Conservation (phyloP, 92 coral and sea anemone genomes). For the Galaxea fascicularis region DNA sequence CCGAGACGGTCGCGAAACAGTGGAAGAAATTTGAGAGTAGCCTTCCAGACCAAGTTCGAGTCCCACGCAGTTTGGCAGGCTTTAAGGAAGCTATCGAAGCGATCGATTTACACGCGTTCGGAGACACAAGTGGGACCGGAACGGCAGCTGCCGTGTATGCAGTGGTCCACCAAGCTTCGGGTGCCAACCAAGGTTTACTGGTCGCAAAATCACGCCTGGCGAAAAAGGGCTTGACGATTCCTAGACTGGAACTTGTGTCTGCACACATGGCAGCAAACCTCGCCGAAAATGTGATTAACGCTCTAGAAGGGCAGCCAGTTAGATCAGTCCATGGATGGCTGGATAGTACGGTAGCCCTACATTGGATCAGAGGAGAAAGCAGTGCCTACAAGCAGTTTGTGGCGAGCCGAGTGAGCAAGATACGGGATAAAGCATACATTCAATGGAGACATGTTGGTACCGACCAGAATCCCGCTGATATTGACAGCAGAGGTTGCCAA, state of each 20-base stretch:
- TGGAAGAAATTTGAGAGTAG: conserved; percentile 53
- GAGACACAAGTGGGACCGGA: conserved; percentile 52
- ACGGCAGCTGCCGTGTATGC: conserved; percentile 64
- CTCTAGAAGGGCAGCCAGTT: conserved; percentile 34
- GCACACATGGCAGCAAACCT: conserved; percentile 66
- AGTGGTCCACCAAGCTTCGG: conserved; percentile 60
- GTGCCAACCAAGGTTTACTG: conserved; percentile 38
- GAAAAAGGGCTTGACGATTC: conserved; percentile 49
- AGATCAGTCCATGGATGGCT: conserved; percentile 47
- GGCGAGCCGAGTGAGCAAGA: conserved; percentile 63
- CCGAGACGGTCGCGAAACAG: background rate
- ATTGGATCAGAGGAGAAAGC: conserved; percentile 59
- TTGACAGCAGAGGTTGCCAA: conserved; percentile 47
- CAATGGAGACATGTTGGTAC: conserved; percentile 52
- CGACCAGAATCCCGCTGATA: conserved; percentile 59
- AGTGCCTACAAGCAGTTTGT: conserved; percentile 65
- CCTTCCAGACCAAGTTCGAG: conserved; percentile 38
- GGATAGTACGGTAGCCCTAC: conserved; percentile 67
- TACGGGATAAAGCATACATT: conserved; percentile 31
- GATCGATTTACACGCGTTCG: conserved; percentile 55
- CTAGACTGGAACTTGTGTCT: conserved; percentile 58
- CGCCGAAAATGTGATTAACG: conserved; percentile 35
- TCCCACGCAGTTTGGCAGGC: conserved; percentile 48
- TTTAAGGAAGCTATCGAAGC: conserved; percentile 30
- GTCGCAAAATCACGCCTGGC: conserved; percentile 55